Percentiles rank a stretch among this genome's conserved stretches.
Conservation (phyloP, 2,888 invertebrate species). For the Drosophila falleni region DNA sequence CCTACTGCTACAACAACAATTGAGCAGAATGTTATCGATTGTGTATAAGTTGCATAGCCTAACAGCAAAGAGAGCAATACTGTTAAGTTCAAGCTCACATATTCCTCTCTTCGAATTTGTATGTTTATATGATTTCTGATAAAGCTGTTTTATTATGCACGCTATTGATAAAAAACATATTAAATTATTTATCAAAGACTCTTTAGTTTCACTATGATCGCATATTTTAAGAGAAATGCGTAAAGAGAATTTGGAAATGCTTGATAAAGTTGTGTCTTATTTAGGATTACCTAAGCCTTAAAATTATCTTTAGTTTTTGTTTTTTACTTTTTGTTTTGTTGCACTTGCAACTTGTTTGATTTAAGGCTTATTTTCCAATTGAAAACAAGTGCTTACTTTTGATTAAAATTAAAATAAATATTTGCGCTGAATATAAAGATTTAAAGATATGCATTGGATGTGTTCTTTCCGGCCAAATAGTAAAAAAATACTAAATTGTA, state of each 20-base stretch:
- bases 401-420: constrained; percentile 9
- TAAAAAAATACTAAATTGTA: not conserved
- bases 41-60: constrained; percentile 31
- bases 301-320: not conserved
- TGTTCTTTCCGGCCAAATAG: not conserved
- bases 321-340: not conserved
- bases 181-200: not conserved
- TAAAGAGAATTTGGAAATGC: not conserved
- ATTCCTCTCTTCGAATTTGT: constrained; percentile 35
- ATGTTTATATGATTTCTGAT: not conserved
- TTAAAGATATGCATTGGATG: not conserved
- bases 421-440: constrained; percentile 8
- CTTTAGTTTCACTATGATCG: not conserved
- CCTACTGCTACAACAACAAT: constrained; percentile 10
- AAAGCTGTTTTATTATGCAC: constrained; percentile 5
- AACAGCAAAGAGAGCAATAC: constrained; percentile 13
- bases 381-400: not conserved
- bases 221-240: not conserved
- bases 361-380: not conserved
- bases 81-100: constrained; percentile 22
- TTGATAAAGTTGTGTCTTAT: not conserved
- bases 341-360: not conserved
- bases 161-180: constrained; percentile 7
- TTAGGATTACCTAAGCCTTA: not conserved
- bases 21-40: constrained; percentile 27